Conservation (phyloP, 2,888 invertebrate genomes). For the Stenodera caucasica region DNA sequence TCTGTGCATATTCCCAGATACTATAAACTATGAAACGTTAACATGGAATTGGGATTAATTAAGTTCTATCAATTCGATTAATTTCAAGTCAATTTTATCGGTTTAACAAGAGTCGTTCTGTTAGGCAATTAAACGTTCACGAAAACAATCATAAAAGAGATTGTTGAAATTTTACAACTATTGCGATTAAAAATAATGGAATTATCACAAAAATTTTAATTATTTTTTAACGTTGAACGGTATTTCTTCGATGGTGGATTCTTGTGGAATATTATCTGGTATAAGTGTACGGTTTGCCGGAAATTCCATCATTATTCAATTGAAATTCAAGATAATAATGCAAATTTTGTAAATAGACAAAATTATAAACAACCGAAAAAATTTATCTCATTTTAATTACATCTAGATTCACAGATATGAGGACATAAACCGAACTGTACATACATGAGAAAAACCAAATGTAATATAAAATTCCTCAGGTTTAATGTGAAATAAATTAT, state of each 20-base stretch:
- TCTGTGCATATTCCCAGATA: slow-evolving; percentile 6
- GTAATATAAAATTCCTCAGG: slow-evolving; percentile 18
- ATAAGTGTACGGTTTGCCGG: neutral
- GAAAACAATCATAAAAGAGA: neutral
- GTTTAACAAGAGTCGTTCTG: neutral
- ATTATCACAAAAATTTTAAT: too few species aligned
- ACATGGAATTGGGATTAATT: slow-evolving; percentile 27
- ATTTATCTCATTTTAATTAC: slow-evolving; percentile 26
- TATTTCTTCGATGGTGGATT: too few species aligned
- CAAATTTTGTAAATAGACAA: slow-evolving; percentile 21
- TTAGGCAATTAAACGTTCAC: too few species aligned
- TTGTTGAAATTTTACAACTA: too few species aligned
- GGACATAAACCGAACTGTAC: neutral
- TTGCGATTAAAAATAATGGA: too few species aligned
- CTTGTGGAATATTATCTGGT: too few species aligned
- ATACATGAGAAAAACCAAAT: slow-evolving; percentile 22
- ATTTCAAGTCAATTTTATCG: slow-evolving; percentile 10
- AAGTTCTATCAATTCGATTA: slow-evolving; percentile 27
- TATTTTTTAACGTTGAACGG: too few species aligned
- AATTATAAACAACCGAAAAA: neutral
- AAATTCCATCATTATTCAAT: neutral
- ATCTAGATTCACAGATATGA: neutral
- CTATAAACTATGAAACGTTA: slow-evolving; percentile 21
- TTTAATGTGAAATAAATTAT: slow-evolving; percentile 41
- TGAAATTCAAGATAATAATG: slow-evolving; percentile 29